A percentile compares a stretch with the other conserved stretches of the same genome.
These are phyloP conservation scores for Oxyruncus cristatus DNA, from an alignment of 2,113 vertebrate genomes.

Conservation along the genomic window DNA sequence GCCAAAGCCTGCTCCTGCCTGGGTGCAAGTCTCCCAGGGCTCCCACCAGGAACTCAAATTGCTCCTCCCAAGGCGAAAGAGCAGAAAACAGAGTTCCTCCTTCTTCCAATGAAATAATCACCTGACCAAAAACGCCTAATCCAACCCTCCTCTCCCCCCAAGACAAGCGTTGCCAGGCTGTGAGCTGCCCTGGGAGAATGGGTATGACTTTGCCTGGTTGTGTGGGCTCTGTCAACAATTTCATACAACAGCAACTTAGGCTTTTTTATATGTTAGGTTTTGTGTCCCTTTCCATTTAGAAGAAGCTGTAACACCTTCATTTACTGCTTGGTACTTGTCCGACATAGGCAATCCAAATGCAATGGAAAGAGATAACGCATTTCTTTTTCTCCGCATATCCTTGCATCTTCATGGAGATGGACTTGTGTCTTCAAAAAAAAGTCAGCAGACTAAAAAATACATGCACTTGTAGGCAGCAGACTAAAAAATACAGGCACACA, in stretches of 20 bases:
- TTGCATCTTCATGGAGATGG: background rate
- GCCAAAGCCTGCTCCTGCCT: background rate
- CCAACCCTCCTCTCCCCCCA: fast-evolving
- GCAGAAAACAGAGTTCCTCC: background rate
- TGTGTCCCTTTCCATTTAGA: background rate
- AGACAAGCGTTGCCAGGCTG: background rate
- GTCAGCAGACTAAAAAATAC: background rate
- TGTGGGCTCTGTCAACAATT: background rate
- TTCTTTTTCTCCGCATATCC: background rate
- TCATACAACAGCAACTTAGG: background rate
- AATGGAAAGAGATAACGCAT: fast-evolving
- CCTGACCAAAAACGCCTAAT: background rate
- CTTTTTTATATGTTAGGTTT: background rate
- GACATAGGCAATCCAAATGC: background rate
- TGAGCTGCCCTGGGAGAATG: background rate
- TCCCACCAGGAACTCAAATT: background rate
- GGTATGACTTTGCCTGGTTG: background rate
- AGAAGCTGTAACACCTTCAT: background rate
- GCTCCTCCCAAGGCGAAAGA: background rate
- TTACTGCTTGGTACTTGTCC: background rate
- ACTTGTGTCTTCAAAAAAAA: background rate
- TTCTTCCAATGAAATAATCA: background rate
- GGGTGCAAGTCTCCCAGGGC: fast-evolving
- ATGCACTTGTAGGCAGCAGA: too few species aligned
- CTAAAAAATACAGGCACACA: background rate